These are phyloP conservation scores for Cynoglossus semilaevis DNA, from an alignment of 2,113 vertebrate species.

Conservation along the genomic window DNA sequence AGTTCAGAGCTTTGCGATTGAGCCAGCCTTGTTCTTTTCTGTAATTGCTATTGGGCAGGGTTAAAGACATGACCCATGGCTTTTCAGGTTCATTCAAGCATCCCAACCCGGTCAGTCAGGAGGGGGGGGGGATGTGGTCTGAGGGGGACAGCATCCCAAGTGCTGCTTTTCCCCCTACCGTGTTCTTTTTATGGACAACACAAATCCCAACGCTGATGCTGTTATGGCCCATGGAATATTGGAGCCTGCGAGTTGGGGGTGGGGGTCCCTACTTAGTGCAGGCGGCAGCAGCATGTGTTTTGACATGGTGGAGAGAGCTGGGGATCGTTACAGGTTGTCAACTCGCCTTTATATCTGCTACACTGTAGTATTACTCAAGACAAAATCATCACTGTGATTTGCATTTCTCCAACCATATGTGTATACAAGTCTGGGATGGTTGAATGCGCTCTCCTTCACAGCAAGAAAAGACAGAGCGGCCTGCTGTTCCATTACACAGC, in stretches of 20 bases:
- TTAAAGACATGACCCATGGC: constrained; percentile 52
- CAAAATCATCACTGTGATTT: constrained; percentile 36
- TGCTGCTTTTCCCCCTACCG: constrained; percentile 21
- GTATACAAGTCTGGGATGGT: constrained; percentile 2
- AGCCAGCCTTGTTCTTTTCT: constrained; percentile 33
- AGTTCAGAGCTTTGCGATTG: constrained; percentile 13
- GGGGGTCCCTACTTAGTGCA: constrained; percentile 4
- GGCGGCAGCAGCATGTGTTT: constrained; percentile 8
- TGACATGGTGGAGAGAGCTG: constrained; percentile 2
- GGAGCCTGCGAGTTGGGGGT: not conserved
- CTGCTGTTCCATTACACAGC: constrained; percentile 31
- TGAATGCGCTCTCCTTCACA: constrained; percentile 1
- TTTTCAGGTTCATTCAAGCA: constrained; percentile 62
- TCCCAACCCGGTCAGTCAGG: constrained; percentile 36
- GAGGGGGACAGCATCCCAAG: constrained; percentile 19
- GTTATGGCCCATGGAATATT: constrained; percentile 8
- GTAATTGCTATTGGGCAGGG: constrained; percentile 31
- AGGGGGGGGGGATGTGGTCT: constrained; percentile 1
- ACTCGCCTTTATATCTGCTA: constrained; percentile 29
- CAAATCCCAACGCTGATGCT: constrained; percentile 44
- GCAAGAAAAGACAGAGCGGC: constrained; percentile 10
- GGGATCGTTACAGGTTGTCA: constrained; percentile 26
- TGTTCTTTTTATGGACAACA: constrained; percentile 51
- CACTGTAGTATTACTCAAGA: constrained; percentile 13
- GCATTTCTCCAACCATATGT: constrained; percentile 21